A percentile compares a stretch with the other conserved stretches of the same genome.
Evolutionary conservation across 2,888 invertebrate genomes (phyloP).

Genomic region (Xestobium rufovillosum): DNA sequence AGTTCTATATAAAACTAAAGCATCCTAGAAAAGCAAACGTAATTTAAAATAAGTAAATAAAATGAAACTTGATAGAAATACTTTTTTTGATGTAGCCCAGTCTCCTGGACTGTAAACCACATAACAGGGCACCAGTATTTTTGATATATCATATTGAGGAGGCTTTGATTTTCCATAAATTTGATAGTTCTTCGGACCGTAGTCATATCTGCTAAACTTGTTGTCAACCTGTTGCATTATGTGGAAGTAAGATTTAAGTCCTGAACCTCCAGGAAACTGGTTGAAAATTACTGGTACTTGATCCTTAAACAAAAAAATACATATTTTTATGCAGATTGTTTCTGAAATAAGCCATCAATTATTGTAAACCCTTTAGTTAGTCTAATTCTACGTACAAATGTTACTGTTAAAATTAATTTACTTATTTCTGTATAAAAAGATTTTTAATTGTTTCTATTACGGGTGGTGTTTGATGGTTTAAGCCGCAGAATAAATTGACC

Average conservation of each 20-base stretch:
- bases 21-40: conserved; percentile 28
- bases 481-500: conserved; percentile 35
- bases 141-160: conserved; percentile 51
- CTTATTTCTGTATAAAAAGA: neutral
- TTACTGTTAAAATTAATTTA: conserved; percentile 2
- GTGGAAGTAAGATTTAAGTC: conserved; percentile 35
- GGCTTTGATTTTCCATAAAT: conserved; percentile 48
- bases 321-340: no score
- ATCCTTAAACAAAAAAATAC: conserved; percentile 29
- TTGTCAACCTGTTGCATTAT: conserved; percentile 32
- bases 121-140: conserved; percentile 52
- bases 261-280: conserved; percentile 37
- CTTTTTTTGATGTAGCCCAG: conserved; percentile 50
- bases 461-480: conserved; percentile 36
- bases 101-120: conserved; percentile 58
- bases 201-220: conserved; percentile 51
- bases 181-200: conserved; percentile 45
- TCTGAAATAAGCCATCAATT: no score
- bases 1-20: conserved; percentile 29
- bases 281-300: conserved; percentile 36
- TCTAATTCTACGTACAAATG: no score
- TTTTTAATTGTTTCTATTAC: no score
- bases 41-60: neutral
- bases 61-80: conserved; percentile 31
- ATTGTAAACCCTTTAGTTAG: no score